Evolutionary conservation across 2,888 invertebrate species (phyloP), one percentile per base, ranked within the genome.

Genomic region (Steromphala cineraria): DNA sequence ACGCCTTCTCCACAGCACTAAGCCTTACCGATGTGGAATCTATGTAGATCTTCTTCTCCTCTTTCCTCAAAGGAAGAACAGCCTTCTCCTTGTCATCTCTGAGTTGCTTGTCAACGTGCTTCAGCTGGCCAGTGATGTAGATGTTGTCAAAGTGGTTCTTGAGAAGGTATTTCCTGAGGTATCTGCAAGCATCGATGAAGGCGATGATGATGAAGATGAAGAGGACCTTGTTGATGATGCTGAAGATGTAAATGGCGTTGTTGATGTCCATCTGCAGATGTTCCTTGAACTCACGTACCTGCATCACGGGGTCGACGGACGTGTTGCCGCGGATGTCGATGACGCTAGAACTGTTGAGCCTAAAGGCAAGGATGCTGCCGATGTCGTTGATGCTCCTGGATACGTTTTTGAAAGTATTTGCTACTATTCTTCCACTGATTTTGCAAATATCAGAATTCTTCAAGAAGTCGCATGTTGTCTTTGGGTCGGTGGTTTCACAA

Each of bases 111-210:
- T 78, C 67, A 62, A 78, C 21, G 7, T 21, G 17, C 52, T 78
- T 78, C 7, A 78, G 40, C 10, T 67, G 46, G 5, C 21, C 24
- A 10, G 62, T 62, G 28, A 78, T 62, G 13, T 78, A 78, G 13
- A 67, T 28, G 67, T 78, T 78, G 67, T 78, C 78, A 67, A 67
- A 67, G 24, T 62, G 40, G 10, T 67, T 17, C 8, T 62, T 67
- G n/a, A 28, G 46, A 24, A 62, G 21, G 19, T 78, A 78, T 3
- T 17, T 21, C 52, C 62, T 78, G 5, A 67, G 46, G 31, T 78
- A 78, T 10, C 36, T 21, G 67, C 62, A 52, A 24, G 78, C 62
- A 24, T 78, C 55, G 40, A 78, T 52, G 40, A 71, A 40, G 40
- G 71, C 40, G 17, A 36, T 10, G 71, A 71, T 1, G 19, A 71